Evolutionary conservation across 2,113 vertebrate species (phyloP), one percentile per base, ranked within the genome.

Genomic region (Rhagologus leucostigma): DNA sequence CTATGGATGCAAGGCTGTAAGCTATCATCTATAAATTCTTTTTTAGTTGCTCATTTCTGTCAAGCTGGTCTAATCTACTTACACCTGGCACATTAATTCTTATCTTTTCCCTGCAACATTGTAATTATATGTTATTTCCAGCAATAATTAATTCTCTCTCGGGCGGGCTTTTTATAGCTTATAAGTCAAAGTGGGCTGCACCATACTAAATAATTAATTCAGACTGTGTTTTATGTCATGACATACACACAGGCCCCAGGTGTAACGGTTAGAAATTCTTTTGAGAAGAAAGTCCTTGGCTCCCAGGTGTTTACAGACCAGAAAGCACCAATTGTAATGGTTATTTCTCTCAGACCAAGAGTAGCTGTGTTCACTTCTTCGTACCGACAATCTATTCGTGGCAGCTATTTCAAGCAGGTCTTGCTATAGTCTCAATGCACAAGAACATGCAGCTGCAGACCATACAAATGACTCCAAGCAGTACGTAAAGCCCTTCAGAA

Each of bases 101-200:
- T 97, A 97, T 97, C 97, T 97, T 97, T 97, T 97, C 95, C 70
- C 86, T 95, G 96, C 97, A 97, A 97, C 97, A 96, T 97, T 97
- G 95, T 97, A 97, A 97, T 97, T 97, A 97, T 97, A 97, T 97
- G 97, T 97, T 97, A 97, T 97, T 97, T 97, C 81, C 95, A 97
- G 96, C 94, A 97, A 97, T 97, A 97, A 97, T 97, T 97, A 97
- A 97, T 97, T 97, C 93, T 94, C 93, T 97, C 96, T 96, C 89
- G 77, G 95, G 93, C 71, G 7, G 94, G 83, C 90, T 97, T 97
- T 97, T 97, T 97, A 96, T 97, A 97, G 95, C 95, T 97, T 97
- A 82, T 95, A 97, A 97, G 96, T 97, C 96, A 97, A 97, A 96
- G 86, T 97, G 95, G 96, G 95, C 81, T 97, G 95, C 93, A 79